Percentiles rank a stretch among this genome's conserved stretches.
These are phyloP conservation scores for Hybognathus amarus DNA, from an alignment of 2,797 vertebrate species.

Conservation along the genomic window DNA sequence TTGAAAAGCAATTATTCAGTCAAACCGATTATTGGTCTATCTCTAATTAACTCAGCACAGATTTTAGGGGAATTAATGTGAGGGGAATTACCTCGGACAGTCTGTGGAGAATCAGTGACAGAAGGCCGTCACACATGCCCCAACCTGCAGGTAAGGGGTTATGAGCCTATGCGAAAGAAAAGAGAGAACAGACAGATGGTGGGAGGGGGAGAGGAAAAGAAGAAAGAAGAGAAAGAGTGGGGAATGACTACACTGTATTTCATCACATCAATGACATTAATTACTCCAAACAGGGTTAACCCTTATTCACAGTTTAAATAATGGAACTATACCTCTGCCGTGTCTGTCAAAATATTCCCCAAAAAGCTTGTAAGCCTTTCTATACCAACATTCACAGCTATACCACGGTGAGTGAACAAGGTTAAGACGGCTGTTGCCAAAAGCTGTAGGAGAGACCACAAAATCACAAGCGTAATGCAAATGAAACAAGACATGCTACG, in stretches of 20 bases:
- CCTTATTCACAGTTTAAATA: conserved; percentile 41
- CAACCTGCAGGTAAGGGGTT: conserved; percentile 76
- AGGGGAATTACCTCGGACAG: conserved; percentile 77
- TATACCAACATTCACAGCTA: conserved; percentile 70
- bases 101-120: conserved; percentile 80
- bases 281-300: conserved; percentile 43
- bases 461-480: conserved; percentile 37
- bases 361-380: conserved; percentile 73
- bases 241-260: conserved; percentile 47
- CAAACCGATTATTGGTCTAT: conserved; percentile 7
- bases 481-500: conserved; percentile 28
- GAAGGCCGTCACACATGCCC: conserved; percentile 86
- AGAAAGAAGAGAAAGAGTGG: neutral
- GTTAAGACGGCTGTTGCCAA: conserved; percentile 83
- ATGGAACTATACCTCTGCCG: conserved; percentile 76
- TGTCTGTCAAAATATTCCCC: conserved; percentile 66
- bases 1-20: neutral
- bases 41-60: neutral
- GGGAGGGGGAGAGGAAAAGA: conserved; percentile 17
- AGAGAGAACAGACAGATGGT: conserved; percentile 20
- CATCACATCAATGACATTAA: conserved; percentile 54
- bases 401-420: conserved; percentile 75
- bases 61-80: conserved; percentile 15
- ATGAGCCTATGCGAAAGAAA: conserved; percentile 70
- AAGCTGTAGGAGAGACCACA: conserved; percentile 73